A percentile compares a stretch with the other conserved stretches of the same genome.
Evolutionary conservation across 1,140 invertebrate genomes (phyloP).

Genomic region (Procambarus virginalis): DNA sequence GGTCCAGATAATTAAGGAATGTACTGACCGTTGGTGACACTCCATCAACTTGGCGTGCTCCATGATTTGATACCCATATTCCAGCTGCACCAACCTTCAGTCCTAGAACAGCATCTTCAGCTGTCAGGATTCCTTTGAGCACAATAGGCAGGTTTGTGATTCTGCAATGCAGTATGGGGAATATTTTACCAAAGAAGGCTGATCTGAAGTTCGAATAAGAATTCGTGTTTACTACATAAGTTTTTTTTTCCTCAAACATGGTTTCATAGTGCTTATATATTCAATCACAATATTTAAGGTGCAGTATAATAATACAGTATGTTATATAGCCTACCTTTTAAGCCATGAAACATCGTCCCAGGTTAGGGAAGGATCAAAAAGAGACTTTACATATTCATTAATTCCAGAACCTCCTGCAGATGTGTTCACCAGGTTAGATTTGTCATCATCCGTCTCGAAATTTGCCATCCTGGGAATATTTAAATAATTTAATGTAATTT

Average conservation of each 20-base stretch:
- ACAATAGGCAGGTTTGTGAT: constrained; percentile 87
- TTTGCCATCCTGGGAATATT: constrained; percentile 73
- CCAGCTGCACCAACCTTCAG: constrained; percentile 83
- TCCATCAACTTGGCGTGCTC: constrained; percentile 91
- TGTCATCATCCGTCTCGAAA: constrained; percentile 71
- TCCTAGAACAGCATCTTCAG: constrained; percentile 88
- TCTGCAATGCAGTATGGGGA: not conserved
- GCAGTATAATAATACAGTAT: too few relatives aligned
- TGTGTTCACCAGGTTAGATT: constrained; percentile 71
- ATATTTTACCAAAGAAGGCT: not conserved
- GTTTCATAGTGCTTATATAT: too few relatives aligned
- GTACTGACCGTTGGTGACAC: constrained; percentile 82
- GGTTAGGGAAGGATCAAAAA: constrained; percentile 86
- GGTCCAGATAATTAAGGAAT: not conserved
- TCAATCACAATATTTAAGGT: too few relatives aligned
- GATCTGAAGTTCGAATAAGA: too few relatives aligned
- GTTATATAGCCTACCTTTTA: constrained; percentile 77
- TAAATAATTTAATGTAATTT: not conserved
- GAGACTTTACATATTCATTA: constrained; percentile 82
- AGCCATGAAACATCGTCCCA: constrained; percentile 92
- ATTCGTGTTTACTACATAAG: too few relatives aligned
- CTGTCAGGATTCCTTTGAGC: constrained; percentile 91
- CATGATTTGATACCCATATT: constrained; percentile 94
- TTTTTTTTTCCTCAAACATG: too few relatives aligned
- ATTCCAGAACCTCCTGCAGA: constrained; percentile 80